Percentiles rank a stretch among this genome's conserved stretches.
Evolutionary conservation across 2,113 vertebrate genomes (phyloP).

Genomic region (Symphodus melops): DNA sequence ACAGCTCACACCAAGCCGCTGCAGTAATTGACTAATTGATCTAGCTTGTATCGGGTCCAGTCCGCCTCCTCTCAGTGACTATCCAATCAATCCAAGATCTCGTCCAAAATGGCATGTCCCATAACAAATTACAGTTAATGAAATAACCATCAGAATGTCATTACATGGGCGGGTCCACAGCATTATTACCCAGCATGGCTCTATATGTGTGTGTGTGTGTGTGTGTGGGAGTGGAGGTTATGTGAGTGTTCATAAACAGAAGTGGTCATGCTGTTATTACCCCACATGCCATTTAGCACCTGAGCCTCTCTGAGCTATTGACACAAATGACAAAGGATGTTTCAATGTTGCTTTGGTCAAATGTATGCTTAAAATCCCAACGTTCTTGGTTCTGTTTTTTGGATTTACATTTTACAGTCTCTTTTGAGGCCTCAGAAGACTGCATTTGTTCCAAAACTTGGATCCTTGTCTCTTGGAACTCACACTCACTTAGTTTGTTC

Average conservation of each 20-base stretch:
- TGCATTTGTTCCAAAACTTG: slow-evolving; percentile 22
- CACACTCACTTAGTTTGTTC: slow-evolving; percentile 32
- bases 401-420: background rate
- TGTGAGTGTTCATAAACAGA: slow-evolving; percentile 51
- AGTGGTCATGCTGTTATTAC: slow-evolving; percentile 27
- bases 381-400: background rate
- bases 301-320: slow-evolving; percentile 64
- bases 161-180: slow-evolving; percentile 66
- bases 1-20: slow-evolving; percentile 49
- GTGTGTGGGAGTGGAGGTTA: slow-evolving; percentile 36
- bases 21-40: slow-evolving; percentile 76
- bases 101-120: slow-evolving; percentile 83
- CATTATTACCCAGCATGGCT: slow-evolving; percentile 75
- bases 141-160: slow-evolving; percentile 85
- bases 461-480: slow-evolving; percentile 50
- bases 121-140: slow-evolving; percentile 85
- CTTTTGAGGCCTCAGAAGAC: slow-evolving; percentile 5
- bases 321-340: slow-evolving; percentile 30
- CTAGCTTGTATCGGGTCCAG: slow-evolving; percentile 55
- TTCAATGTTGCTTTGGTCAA: slow-evolving; percentile 6
- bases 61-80: slow-evolving; percentile 68
- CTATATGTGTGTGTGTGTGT: slow-evolving; percentile 40
- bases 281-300: slow-evolving; percentile 69
- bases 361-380: background rate
- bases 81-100: slow-evolving; percentile 79